Evolutionary conservation across 2,113 vertebrate genomes (phyloP).

Genomic region (Mustelus asterias): DNA sequence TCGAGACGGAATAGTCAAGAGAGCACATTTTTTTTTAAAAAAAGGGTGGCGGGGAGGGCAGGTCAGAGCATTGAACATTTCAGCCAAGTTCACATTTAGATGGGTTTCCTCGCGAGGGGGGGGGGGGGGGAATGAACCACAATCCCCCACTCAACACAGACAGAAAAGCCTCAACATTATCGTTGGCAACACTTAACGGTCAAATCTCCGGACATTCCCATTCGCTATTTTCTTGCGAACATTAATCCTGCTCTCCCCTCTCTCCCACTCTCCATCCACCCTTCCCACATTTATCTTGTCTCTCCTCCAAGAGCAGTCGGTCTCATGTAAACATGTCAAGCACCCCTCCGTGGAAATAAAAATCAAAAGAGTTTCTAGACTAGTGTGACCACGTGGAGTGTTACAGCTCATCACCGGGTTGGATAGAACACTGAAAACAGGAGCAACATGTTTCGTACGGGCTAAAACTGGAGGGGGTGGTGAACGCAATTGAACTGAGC

Average conservation of each 20-base stretch:
- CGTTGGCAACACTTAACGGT: not conserved
- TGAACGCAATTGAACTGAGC: slow-evolving; percentile 6
- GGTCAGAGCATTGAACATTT: slow-evolving; percentile 1
- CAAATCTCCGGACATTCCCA: not conserved
- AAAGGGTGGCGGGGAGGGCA: not conserved
- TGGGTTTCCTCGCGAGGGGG: not conserved
- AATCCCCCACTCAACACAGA: not conserved
- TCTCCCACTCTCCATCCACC: too few species aligned
- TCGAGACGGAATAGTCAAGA: slow-evolving; percentile 46
- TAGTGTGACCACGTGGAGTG: not conserved
- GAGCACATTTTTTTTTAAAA: slow-evolving; percentile 13
- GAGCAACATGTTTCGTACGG: not conserved
- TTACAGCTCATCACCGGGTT: not conserved
- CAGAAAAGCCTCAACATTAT: not conserved
- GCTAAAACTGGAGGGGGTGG: not conserved
- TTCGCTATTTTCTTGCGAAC: not conserved
- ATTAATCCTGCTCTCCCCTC: not conserved
- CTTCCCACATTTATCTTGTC: not conserved
- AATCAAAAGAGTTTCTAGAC: not conserved
- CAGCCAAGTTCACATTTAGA: slow-evolving; percentile 10
- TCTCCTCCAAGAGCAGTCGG: not conserved
- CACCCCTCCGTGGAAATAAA: not conserved
- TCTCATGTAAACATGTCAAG: not conserved
- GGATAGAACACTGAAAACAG: not conserved
- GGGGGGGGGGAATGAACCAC: too few species aligned